Evolutionary conservation across 2,797 vertebrate genomes (phyloP).

Genomic region (Hyperoplus lanceolatus): DNA sequence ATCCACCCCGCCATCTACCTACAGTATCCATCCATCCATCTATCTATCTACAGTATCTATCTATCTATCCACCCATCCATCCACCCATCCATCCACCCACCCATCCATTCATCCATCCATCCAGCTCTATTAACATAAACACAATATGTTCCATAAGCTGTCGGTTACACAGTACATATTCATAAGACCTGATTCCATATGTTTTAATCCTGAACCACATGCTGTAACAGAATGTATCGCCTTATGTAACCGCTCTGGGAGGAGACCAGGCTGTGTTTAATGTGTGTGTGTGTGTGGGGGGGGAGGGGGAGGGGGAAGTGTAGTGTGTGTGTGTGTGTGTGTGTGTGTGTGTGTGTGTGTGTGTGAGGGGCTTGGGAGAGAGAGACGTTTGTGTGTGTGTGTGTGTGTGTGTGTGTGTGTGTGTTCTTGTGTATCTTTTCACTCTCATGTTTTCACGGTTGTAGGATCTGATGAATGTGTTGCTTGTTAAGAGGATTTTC

Average conservation of each 20-base stretch:
- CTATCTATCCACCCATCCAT: no score
- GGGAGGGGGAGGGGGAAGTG: no score
- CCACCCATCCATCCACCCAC: no score
- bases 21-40: no score
- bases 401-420: constrained; percentile 6
- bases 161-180: background rate
- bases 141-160: constrained; percentile 1
- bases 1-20: no score
- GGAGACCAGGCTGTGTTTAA: background rate
- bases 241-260: constrained; percentile 1
- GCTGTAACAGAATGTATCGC: background rate
- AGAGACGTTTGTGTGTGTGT: background rate
- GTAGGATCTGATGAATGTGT: constrained; percentile 8
- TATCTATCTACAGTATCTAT: no score
- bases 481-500: constrained; percentile 20
- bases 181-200: constrained; percentile 9
- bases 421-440: background rate
- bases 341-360: background rate
- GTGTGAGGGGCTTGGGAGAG: no score
- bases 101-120: no score
- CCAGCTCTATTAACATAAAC: no score
- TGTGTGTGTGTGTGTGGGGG: constrained; percentile 5
- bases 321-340: constrained; percentile 1
- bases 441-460: background rate
- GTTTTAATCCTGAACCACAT: constrained; percentile 33